These are phyloP conservation scores for Mobula birostris DNA, from an alignment of 2,113 vertebrate species.

Conservation along the genomic window DNA sequence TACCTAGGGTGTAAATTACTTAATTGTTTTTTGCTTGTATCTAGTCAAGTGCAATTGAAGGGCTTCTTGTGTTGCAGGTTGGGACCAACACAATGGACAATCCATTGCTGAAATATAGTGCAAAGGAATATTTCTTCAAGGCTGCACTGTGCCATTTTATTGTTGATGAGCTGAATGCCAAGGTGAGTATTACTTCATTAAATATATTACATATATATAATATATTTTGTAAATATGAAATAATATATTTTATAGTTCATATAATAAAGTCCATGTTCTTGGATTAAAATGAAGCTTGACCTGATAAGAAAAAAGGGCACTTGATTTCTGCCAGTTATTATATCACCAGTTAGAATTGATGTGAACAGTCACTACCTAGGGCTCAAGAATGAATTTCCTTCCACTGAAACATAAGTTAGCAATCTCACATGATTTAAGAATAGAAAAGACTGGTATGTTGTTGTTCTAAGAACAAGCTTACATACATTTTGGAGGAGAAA, in stretches of 20 bases:
- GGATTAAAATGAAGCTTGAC: neutral
- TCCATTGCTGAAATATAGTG: conserved; percentile 89
- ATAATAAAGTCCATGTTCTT: no score
- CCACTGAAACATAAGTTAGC: neutral
- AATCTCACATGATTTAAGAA: neutral
- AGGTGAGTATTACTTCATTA: conserved; percentile 53
- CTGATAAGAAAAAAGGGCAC: neutral
- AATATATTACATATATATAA: no score
- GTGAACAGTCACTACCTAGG: neutral
- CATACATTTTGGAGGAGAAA: neutral
- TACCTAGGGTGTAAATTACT: no score
- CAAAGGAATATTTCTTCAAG: conserved; percentile 98
- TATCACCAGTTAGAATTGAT: no score
- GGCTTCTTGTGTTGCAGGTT: conserved; percentile 57
- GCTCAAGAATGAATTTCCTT: neutral
- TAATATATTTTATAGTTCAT: no score
- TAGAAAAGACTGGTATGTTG: neutral
- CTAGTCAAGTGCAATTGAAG: neutral
- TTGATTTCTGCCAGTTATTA: neutral
- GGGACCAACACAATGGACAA: conserved; percentile 96
- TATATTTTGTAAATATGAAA: no score
- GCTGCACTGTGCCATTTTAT: conserved; percentile 95
- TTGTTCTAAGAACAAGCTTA: neutral
- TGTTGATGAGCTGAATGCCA: conserved; percentile 92
- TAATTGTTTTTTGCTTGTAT: neutral